phyloP scores from a whole-genome alignment of 2,888 invertebrate genomes.

The Xestia ashworthii region DNA sequence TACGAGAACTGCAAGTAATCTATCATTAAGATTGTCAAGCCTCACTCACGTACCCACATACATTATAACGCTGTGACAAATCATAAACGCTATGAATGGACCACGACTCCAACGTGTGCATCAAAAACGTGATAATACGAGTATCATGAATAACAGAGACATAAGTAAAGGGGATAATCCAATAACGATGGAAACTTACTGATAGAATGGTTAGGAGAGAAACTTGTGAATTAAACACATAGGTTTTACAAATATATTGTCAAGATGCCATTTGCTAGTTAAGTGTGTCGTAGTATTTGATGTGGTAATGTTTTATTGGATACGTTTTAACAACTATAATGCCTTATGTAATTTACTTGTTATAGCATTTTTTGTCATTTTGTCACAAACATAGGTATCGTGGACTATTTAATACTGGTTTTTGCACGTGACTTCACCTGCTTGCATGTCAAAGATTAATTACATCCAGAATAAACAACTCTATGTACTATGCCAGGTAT shows the following conservation, averaged over 20 bases:
- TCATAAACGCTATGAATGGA: slow-evolving; percentile 44
- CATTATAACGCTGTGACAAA: slow-evolving; percentile 17
- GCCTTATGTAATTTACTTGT: not conserved
- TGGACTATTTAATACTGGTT: not conserved
- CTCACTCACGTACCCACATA: slow-evolving; percentile 15
- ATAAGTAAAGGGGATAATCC: slow-evolving; percentile 44
- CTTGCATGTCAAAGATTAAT: not conserved
- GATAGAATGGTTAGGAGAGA: slow-evolving; percentile 12
- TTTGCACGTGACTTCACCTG: not conserved
- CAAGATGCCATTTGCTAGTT: slow-evolving; percentile 17
- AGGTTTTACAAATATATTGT: slow-evolving; percentile 46
- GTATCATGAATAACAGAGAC: slow-evolving; percentile 34
- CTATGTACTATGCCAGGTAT: not conserved
- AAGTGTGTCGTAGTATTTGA: slow-evolving; percentile 11
- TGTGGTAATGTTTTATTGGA: slow-evolving; percentile 2
- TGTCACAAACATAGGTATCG: not conserved
- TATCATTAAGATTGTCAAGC: slow-evolving; percentile 34
- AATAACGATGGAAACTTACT: slow-evolving; percentile 53
- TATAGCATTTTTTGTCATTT: not conserved
- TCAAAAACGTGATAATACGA: slow-evolving; percentile 45
- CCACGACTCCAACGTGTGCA: slow-evolving; percentile 21
- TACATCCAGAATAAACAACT: not conserved
- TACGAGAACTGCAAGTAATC: slow-evolving; percentile 19
- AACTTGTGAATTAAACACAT: slow-evolving; percentile 54
- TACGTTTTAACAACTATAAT: slow-evolving; percentile 1